Base-by-base conservation (phyloP, 2,888 invertebrate species). In the Ariolimax columbianus region DNA sequence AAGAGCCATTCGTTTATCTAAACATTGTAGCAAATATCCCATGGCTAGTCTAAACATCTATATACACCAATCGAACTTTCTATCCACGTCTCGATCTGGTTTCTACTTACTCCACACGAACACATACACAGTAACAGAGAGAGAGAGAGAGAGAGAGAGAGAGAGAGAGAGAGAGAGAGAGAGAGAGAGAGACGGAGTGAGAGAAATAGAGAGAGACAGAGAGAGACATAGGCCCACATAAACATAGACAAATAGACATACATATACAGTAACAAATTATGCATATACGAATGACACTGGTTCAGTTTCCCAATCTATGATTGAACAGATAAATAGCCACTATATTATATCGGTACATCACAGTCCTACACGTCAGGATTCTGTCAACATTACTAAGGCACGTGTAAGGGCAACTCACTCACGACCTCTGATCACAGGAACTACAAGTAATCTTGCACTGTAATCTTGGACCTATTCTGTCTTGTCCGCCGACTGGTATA, bases 131-230 rank as follows among this genome's bases (percentile, higher is more conserved):
- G 33, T 11, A 30, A 30, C 7, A 36, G 36, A 68, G 68, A 68
- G 66, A 68, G 68, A 68, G 3, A 14, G 17, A 36, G 36, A 68
- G 36, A 68, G 68, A 68, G 68, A 68, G 36, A 68, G 68, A 68
- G 68, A 68, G 68, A 68, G 68, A 68, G 68, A 68, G 36, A 68
- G 68, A 68, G 68, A 68, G 36, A 68, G 68, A 68, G 68, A 68
- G 68, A 68, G 68, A 68, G 68, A 68, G 68, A 68, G 66, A 66
- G 66, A 68, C 36, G 36, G 68, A 68, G 68, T 14, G 68, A 68
- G 68, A 68, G 30, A 68, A 36, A 66, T 6, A 36, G 68, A 33
- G 40, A 43, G 11, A n/a, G 43, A 47, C 2, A 11, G 17, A 36
- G 36, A 68, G 4, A 68, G 4, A 68, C 1, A 68, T 11, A 68